These are phyloP conservation scores for Marisa cornuarietis DNA, from an alignment of 1,140 invertebrate genomes.

Conservation along the genomic window DNA sequence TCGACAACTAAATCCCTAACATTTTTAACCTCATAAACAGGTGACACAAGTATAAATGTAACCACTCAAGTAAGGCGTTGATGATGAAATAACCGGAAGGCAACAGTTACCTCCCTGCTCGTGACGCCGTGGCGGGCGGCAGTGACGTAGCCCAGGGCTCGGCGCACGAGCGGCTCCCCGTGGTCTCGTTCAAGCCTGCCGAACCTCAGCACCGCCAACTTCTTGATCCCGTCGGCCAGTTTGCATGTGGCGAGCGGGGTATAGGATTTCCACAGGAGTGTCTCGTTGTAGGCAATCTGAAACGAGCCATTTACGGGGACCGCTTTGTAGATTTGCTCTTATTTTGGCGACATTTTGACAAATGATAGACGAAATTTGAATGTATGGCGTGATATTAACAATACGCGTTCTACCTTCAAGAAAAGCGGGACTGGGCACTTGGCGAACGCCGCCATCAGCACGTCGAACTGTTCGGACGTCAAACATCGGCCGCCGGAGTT, in stretches of 20 bases:
- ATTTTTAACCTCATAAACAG: too few species aligned
- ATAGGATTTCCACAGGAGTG: slow-evolving; percentile 55
- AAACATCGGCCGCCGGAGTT: slow-evolving; percentile 38
- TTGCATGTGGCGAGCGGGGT: slow-evolving; percentile 43
- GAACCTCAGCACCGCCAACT: slow-evolving; percentile 69
- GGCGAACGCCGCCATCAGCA: slow-evolving; percentile 51
- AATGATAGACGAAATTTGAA: too few species aligned
- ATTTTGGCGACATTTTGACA: too few species aligned
- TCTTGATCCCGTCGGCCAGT: slow-evolving; percentile 55
- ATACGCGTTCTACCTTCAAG: slow-evolving; percentile 36
- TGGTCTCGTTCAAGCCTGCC: slow-evolving; percentile 75
- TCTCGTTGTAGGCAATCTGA: slow-evolving; percentile 54
- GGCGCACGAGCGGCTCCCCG: slow-evolving; percentile 69
- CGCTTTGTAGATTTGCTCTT: too few species aligned
- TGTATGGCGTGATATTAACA: background rate
- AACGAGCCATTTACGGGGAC: background rate
- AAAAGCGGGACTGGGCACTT: slow-evolving; percentile 60
- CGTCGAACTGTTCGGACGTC: slow-evolving; percentile 52
- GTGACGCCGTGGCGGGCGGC: slow-evolving; percentile 77
- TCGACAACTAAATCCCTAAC: too few species aligned
- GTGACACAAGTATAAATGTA: too few species aligned
- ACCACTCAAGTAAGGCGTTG: too few species aligned
- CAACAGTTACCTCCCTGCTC: slow-evolving; percentile 70
- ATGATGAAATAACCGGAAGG: background rate
- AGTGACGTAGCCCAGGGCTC: slow-evolving; percentile 75